phyloP scores from a whole-genome alignment of 2,797 vertebrate genomes.

The Falco naumanni region DNA sequence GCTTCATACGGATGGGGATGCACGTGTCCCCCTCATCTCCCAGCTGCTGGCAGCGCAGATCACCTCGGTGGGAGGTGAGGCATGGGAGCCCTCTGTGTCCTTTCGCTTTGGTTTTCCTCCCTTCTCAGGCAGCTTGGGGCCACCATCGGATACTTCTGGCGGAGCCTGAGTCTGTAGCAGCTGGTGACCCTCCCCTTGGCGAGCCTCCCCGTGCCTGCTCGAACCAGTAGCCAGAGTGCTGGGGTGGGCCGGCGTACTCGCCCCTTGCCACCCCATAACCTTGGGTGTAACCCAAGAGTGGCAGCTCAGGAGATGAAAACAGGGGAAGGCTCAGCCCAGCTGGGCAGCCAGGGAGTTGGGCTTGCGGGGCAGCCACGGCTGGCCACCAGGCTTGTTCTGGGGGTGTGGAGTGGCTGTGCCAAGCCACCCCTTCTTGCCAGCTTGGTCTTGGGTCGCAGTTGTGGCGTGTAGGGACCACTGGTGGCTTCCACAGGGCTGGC shows the following conservation, averaged over 20 bases:
- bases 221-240: background rate
- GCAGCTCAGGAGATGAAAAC: background rate
- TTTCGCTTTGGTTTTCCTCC: slow-evolving; percentile 47
- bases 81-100: background rate
- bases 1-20: background rate
- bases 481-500: background rate
- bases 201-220: background rate
- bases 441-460: background rate
- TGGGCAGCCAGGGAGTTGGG: background rate
- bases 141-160: slow-evolving; percentile 36
- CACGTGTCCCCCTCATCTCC: rapidly evolving
- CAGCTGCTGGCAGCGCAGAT: background rate
- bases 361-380: background rate
- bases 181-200: slow-evolving; percentile 49
- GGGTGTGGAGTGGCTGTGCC: rapidly evolving
- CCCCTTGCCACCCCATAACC: background rate
- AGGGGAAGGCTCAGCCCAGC: background rate
- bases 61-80: background rate
- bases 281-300: slow-evolving; percentile 44
- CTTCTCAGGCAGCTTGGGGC: background rate
- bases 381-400: background rate
- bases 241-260: background rate
- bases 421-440: background rate
- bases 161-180: slow-evolving; percentile 56
- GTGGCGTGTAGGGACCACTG: background rate